Conservation (phyloP, 2,113 vertebrate genomes). For the Artemisiospiza belli region DNA sequence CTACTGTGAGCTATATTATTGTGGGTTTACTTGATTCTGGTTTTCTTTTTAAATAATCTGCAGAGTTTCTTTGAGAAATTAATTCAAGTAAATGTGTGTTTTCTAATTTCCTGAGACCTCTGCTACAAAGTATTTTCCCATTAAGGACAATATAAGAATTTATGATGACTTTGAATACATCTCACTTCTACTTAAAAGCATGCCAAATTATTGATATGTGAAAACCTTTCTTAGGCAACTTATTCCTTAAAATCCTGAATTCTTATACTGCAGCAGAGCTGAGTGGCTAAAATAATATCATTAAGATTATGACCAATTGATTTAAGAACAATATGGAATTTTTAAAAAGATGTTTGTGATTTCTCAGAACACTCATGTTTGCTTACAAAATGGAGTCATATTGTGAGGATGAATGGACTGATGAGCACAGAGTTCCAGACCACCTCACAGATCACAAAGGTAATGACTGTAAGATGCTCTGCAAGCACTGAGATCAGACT, state of each 20-base stretch:
- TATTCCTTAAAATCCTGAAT: background rate
- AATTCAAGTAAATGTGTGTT: background rate
- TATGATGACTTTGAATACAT: background rate
- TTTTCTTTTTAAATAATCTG: background rate
- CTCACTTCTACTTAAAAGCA: background rate
- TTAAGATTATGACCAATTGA: background rate
- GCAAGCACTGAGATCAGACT: background rate
- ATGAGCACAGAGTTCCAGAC: background rate
- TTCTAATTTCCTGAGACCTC: background rate
- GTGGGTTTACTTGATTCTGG: background rate
- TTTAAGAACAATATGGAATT: background rate
- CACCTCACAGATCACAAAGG: background rate
- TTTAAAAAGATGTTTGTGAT: background rate
- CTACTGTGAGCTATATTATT: background rate
- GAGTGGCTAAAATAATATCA: background rate
- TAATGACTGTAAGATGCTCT: background rate
- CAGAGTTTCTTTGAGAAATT: background rate
- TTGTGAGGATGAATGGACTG: background rate
- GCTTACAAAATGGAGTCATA: background rate
- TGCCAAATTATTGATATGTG: background rate
- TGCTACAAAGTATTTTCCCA: background rate
- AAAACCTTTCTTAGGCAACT: background rate
- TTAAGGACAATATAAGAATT: background rate
- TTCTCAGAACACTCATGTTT: background rate
- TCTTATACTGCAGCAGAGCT: background rate